A percentile compares a stretch with the other conserved stretches of the same genome.
phyloP scores from a whole-genome alignment of 2,113 vertebrate species.

The Cyanistes caeruleus region DNA sequence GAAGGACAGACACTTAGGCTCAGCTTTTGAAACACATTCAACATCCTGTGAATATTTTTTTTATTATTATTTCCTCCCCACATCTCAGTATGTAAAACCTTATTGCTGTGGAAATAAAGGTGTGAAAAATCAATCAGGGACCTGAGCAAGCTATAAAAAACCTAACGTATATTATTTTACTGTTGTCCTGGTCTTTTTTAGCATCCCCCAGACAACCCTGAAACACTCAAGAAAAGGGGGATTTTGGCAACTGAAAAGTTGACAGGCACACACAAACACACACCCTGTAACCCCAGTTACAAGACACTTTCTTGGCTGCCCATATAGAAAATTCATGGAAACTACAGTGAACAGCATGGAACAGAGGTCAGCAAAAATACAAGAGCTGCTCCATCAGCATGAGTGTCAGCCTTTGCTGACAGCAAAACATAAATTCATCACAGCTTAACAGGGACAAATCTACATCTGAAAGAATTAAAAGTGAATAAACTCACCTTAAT shows the following conservation, averaged over 20 bases:
- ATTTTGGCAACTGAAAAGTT: not conserved
- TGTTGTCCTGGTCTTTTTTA: not conserved
- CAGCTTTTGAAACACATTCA: not conserved
- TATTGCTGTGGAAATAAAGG: slow-evolving; percentile 48
- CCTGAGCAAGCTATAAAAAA: slow-evolving; percentile 44
- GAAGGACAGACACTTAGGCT: not conserved
- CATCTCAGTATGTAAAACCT: slow-evolving; percentile 39
- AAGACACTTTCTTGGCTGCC: not conserved
- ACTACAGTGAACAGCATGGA: not conserved
- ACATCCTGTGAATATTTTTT: not conserved
- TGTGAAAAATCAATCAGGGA: slow-evolving; percentile 55
- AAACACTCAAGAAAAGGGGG: not conserved
- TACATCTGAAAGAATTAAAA: not conserved
- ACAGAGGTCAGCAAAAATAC: slow-evolving; percentile 5
- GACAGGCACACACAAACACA: not conserved
- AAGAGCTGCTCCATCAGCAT: not conserved
- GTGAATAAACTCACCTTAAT: not conserved
- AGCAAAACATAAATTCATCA: not conserved
- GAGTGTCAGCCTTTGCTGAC: not conserved
- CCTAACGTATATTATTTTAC: not conserved
- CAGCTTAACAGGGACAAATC: not conserved
- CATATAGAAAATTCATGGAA: not conserved
- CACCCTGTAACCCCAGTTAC: not conserved
- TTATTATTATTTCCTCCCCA: not conserved
- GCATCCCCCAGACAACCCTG: not conserved